A percentile compares a stretch with the other conserved stretches of the same genome.
These are phyloP conservation scores for Morpho achilles DNA, from an alignment of 2,888 invertebrate genomes.

Conservation along the genomic window DNA sequence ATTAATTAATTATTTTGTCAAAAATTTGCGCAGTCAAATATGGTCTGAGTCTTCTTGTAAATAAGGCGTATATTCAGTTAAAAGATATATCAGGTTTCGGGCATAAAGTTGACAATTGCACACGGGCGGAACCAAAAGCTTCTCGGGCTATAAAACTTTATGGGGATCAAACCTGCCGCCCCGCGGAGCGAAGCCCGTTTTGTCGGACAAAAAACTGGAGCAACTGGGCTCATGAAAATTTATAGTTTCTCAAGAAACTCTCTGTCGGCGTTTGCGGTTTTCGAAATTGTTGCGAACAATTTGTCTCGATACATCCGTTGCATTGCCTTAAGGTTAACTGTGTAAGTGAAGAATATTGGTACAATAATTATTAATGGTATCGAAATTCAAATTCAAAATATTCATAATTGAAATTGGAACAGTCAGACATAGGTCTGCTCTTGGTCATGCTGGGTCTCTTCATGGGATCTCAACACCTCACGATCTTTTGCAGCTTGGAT, in stretches of 20 bases:
- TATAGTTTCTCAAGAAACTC: slow-evolving; percentile 51
- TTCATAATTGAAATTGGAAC: too few species aligned
- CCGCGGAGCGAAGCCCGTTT: slow-evolving; percentile 33
- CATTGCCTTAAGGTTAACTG: slow-evolving; percentile 1
- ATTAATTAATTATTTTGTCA: not conserved
- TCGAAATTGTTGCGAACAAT: slow-evolving; percentile 46
- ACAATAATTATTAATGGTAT: not conserved
- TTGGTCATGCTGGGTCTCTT: too few species aligned
- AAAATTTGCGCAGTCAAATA: too few species aligned
- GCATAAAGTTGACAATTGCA: not conserved
- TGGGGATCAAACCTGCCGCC: slow-evolving; percentile 44
- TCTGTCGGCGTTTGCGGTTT: slow-evolving; percentile 37
- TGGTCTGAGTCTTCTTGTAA: not conserved
- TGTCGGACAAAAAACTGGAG: slow-evolving; percentile 53
- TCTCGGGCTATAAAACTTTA: slow-evolving; percentile 53
- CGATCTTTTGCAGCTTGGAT: too few species aligned
- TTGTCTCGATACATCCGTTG: slow-evolving; percentile 37
- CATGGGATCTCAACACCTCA: too few species aligned
- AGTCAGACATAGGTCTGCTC: too few species aligned
- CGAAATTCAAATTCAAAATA: too few species aligned
- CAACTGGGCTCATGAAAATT: slow-evolving; percentile 61
- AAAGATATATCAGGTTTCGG: not conserved
- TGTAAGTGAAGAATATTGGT: not conserved
- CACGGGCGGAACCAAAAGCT: slow-evolving; percentile 29
- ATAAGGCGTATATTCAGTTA: not conserved